Base-by-base conservation (phyloP, 2,113 vertebrate species). In the Thunnus maccoyii region DNA sequence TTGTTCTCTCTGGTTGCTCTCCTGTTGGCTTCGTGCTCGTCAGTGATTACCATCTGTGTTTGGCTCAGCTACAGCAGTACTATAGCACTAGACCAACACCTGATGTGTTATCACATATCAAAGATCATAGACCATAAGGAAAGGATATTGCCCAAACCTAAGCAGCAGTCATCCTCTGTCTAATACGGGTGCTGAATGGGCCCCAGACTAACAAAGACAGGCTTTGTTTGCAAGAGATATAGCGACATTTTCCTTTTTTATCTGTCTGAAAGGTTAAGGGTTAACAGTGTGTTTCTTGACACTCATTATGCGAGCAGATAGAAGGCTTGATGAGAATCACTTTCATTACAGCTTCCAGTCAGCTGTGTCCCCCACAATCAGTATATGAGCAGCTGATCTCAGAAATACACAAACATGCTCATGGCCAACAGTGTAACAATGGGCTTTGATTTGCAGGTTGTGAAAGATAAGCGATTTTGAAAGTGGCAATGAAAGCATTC, bases 261-360 rank as follows among this genome's bases (percentile, higher is more conserved):
- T 75, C 55, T 3, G 6, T 71, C 22, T 57, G 55, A 78, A 73
- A 66, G 82, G 80, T 70, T 20, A 56, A 51, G 79, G 79, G 82
- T 78, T 84, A 84, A 84, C 48, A n/a, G 22, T 56, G 22, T 75
- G 64, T 76, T 85, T 78, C 70, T 57, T 80, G 64, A 48, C 61
- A 56, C 54, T 72, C 84, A 82, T 87, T 84, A 85, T 68, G 51
- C 56, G 56, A 73, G 67, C 18, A 50, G 63, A 85, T 75, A 73
- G 68, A 75, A 65, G 67, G 72, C 78, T 83, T 84, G 71, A 86
- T 87, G 86, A 88, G 67, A 79, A 82, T 80, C 50, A 11, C 55
- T 91, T 91, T 88, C 72, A 88, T 91, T 88, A 78, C 20, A 57
- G 77, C 60, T 22, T 69, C 36, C 81, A 76, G 69, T 89, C 80